Evolutionary conservation across 2,113 vertebrate genomes (phyloP).

Genomic region (Lamprotornis superbus): DNA sequence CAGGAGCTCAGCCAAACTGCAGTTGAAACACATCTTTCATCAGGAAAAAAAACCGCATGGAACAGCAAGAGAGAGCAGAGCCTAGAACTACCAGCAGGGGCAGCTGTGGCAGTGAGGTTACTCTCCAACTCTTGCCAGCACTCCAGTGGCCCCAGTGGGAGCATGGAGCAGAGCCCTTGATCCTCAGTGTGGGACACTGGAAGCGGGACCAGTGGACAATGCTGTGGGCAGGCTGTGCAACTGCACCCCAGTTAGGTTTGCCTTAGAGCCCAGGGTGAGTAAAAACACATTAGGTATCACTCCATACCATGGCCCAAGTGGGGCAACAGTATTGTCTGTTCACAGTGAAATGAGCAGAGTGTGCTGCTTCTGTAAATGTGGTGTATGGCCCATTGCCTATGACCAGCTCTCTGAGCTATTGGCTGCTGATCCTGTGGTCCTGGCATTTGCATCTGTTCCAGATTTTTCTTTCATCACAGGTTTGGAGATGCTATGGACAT

Average conservation of each 20-base stretch:
- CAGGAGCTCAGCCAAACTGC: neutral
- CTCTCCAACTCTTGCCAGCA: neutral
- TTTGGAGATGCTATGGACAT: neutral
- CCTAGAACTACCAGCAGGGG: neutral
- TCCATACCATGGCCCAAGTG: neutral
- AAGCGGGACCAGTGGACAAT: rapidly evolving
- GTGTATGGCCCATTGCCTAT: neutral
- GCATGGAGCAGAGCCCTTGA: neutral
- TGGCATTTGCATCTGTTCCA: neutral
- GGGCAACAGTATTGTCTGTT: neutral
- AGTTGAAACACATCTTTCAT: neutral
- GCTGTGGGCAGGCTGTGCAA: neutral
- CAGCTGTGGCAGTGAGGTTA: neutral
- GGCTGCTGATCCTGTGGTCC: neutral
- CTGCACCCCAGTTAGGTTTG: neutral
- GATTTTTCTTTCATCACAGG: neutral
- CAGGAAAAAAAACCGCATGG: neutral
- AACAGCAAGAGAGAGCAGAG: neutral
- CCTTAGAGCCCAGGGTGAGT: neutral
- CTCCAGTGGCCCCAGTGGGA: neutral
- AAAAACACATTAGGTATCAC: neutral
- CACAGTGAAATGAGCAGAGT: neutral
- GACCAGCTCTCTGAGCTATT: neutral
- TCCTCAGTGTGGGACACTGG: neutral
- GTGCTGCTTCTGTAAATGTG: neutral